Conservation (phyloP, 92 coral and sea anemone genomes). For the Nematostella vectensis region DNA sequence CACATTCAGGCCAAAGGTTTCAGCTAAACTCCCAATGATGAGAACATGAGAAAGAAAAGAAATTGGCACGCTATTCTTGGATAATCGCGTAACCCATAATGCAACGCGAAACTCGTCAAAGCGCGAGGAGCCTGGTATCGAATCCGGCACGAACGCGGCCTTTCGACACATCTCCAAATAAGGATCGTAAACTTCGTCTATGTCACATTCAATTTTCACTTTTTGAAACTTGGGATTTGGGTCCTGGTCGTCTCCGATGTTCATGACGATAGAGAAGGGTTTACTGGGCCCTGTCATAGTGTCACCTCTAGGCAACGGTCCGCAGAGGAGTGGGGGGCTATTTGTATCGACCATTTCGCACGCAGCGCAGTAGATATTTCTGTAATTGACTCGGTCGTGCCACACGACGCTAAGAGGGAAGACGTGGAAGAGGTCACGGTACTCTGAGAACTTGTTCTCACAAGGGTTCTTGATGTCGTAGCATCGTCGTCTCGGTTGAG, state of each 20-base stretch:
- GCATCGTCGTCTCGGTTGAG: neutral
- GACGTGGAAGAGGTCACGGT: neutral
- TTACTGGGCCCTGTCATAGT: neutral
- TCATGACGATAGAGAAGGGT: slow-evolving; percentile 15
- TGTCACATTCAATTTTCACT: neutral
- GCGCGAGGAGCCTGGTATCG: slow-evolving; percentile 1
- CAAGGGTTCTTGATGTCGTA: neutral
- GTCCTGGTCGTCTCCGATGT: neutral
- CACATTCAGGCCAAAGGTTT: neutral
- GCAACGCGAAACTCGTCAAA: slow-evolving; percentile 3
- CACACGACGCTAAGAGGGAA: neutral
- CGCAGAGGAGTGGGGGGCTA: neutral
- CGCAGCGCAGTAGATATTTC: slow-evolving; percentile 2
- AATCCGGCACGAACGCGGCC: neutral
- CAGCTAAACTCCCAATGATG: neutral
- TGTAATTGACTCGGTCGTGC: neutral
- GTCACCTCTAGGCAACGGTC: neutral
- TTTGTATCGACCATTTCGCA: neutral
- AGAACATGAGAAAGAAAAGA: neutral
- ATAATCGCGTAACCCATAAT: slow-evolving; percentile 8
- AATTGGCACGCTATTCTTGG: neutral
- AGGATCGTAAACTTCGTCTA: slow-evolving; percentile 18
- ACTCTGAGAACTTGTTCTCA: neutral
- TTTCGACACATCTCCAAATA: slow-evolving; percentile 13
- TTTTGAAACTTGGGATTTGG: neutral